Conservation (phyloP, 1,140 invertebrate species). For the Thaumatotibia leucotreta region DNA sequence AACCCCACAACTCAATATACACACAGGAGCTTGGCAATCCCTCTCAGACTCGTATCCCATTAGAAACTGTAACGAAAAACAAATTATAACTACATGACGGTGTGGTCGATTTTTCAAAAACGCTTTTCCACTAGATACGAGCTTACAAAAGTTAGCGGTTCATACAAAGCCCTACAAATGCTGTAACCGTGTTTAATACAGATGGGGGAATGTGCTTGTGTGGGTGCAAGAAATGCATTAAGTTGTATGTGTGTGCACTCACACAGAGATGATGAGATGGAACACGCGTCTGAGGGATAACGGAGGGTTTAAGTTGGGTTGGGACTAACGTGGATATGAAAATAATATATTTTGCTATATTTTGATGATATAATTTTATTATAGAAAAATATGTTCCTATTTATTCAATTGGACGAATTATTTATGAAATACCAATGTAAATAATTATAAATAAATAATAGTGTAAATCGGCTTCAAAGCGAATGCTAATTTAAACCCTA, state of each 20-base stretch:
- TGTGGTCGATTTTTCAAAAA: background rate
- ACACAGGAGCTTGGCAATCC: background rate
- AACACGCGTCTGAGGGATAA: conserved; percentile 71
- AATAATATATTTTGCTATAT: too few relatives aligned
- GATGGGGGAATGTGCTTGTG: conserved; percentile 24
- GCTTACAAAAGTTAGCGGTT: background rate
- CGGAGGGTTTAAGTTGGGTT: conserved; percentile 66
- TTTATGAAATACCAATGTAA: too few relatives aligned
- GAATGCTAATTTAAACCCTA: too few relatives aligned
- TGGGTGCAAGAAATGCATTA: conserved; percentile 45
- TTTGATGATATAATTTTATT: too few relatives aligned
- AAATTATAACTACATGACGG: background rate
- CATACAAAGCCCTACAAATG: background rate
- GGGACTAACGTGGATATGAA: conserved; percentile 43
- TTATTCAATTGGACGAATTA: too few relatives aligned
- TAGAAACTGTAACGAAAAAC: background rate
- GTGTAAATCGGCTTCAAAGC: too few relatives aligned
- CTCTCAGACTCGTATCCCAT: background rate
- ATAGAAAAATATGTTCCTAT: too few relatives aligned
- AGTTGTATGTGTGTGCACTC: conserved; percentile 37
- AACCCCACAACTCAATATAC: conserved; percentile 18
- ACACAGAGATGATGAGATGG: conserved; percentile 60
- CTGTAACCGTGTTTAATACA: background rate
- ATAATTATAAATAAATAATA: too few relatives aligned
- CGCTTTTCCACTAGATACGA: background rate